A percentile compares a stretch with the other conserved stretches of the same genome.
Conservation (phyloP, 2,888 invertebrate genomes). For the Coelopa pilipes region DNA sequence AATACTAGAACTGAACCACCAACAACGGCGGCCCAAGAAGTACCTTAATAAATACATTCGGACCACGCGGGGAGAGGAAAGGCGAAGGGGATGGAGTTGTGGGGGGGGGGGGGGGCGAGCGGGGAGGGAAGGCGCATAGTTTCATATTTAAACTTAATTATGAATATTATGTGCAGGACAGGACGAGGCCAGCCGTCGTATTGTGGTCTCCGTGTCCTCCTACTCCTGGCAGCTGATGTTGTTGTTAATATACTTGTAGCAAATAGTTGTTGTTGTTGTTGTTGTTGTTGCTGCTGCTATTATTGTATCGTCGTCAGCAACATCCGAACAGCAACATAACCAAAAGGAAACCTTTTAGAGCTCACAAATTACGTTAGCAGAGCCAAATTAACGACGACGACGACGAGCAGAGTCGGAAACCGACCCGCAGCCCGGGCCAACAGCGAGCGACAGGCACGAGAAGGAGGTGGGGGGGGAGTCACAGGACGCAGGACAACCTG, state of each 20-base stretch:
- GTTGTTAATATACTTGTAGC: neutral
- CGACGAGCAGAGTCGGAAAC: neutral
- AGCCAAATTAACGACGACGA: constrained; percentile 34
- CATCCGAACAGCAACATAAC: constrained; percentile 21
- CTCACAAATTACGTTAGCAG: constrained; percentile 35
- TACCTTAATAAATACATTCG: neutral
- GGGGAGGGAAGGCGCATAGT: constrained; percentile 24
- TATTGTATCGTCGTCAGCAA: constrained; percentile 7
- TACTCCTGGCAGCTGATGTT: no score
- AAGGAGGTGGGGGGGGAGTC: no score
- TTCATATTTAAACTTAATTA: constrained; percentile 35
- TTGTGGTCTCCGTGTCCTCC: no score
- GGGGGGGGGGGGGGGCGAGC: no score
- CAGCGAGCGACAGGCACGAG: no score
- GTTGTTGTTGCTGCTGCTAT: constrained; percentile 21
- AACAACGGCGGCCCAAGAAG: neutral
- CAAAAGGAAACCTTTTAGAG: constrained; percentile 37
- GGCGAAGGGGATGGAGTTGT: no score
- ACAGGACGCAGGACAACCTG: no score
- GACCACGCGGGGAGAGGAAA: neutral
- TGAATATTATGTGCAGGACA: constrained; percentile 33
- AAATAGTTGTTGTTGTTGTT: constrained; percentile 16
- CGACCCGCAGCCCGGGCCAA: no score
- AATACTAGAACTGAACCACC: neutral
- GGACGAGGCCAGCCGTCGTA: no score